Evolutionary conservation across 2,888 invertebrate genomes (phyloP).

Genomic region (Galeopsomyia nigrocyanea): DNA sequence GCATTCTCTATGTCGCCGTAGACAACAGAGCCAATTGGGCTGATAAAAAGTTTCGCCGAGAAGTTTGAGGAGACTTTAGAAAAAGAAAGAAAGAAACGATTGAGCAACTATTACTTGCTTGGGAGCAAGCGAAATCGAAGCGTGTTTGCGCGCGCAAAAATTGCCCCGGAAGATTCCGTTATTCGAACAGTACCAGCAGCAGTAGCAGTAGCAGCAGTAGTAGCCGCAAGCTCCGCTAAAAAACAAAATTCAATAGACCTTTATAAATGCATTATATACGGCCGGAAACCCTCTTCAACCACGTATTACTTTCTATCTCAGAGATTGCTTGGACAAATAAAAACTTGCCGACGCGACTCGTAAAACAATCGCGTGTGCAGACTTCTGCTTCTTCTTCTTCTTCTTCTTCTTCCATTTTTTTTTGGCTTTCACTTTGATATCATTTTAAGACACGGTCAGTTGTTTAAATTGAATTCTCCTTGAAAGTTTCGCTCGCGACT

Average conservation of each 20-base stretch:
- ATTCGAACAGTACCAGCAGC: background rate
- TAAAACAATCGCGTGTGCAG: conserved; percentile 17
- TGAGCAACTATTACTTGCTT: background rate
- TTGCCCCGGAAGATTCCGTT: conserved; percentile 28
- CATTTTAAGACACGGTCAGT: too few relatives aligned
- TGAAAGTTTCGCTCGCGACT: too few relatives aligned
- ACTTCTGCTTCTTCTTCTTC: too few relatives aligned
- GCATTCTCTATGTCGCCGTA: too few relatives aligned
- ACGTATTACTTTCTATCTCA: conserved; percentile 1
- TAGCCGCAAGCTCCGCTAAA: background rate
- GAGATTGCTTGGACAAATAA: background rate
- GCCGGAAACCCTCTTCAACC: conserved; percentile 33
- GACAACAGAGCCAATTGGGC: conserved; percentile 22
- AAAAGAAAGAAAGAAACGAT: background rate
- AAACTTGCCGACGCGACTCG: conserved; percentile 3
- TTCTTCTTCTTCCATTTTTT: too few relatives aligned
- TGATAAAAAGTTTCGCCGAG: conserved; percentile 25
- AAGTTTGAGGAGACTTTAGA: conserved; percentile 12
- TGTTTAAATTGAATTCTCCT: too few relatives aligned
- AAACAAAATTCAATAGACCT: conserved; percentile 39
- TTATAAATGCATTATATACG: conserved; percentile 39
- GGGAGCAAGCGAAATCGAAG: conserved; percentile 25
- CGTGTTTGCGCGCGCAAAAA: conserved; percentile 25
- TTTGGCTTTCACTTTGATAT: too few relatives aligned
- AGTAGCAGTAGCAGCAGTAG: too few relatives aligned